phyloP scores from a whole-genome alignment of 1,140 invertebrate species.

The Homarus americanus region DNA sequence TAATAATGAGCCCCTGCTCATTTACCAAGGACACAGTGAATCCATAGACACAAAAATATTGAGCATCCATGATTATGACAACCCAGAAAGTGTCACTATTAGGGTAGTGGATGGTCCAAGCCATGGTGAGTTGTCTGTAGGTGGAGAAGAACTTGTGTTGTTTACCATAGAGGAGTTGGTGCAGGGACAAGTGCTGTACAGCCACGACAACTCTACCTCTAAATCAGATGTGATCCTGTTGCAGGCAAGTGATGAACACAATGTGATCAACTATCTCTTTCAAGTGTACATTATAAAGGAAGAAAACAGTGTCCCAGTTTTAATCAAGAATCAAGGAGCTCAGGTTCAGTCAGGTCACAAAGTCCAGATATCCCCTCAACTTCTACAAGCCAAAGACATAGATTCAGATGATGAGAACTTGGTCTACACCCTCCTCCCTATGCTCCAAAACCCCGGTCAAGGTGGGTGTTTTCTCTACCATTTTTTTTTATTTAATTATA shows the following conservation, averaged over 20 bases:
- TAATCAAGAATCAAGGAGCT: constrained; percentile 67
- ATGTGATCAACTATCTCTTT: constrained; percentile 68
- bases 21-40: constrained; percentile 37
- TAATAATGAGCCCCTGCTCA: constrained; percentile 68
- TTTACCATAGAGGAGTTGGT: constrained; percentile 66
- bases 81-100: constrained; percentile 66
- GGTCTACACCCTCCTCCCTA: constrained; percentile 65
- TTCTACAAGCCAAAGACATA: constrained; percentile 69
- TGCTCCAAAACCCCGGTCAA: constrained; percentile 62
- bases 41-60: constrained; percentile 55
- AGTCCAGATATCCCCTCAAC: constrained; percentile 68
- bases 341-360: constrained; percentile 38
- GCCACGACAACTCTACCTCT: constrained; percentile 35
- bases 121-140: constrained; percentile 63
- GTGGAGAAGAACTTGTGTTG: constrained; percentile 51
- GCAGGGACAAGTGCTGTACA: constrained; percentile 53
- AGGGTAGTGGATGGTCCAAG: constrained; percentile 63
- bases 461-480: constrained; percentile 37
- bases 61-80: constrained; percentile 66
- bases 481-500: too few relatives aligned
- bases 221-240: constrained; percentile 60
- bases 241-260: constrained; percentile 71
- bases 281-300: constrained; percentile 65
- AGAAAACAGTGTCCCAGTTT: constrained; percentile 55
- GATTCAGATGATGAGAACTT: constrained; percentile 71